These are phyloP conservation scores for Parotocinclus haroldoi DNA, from an alignment of 2,797 vertebrate species.

Conservation along the genomic window DNA sequence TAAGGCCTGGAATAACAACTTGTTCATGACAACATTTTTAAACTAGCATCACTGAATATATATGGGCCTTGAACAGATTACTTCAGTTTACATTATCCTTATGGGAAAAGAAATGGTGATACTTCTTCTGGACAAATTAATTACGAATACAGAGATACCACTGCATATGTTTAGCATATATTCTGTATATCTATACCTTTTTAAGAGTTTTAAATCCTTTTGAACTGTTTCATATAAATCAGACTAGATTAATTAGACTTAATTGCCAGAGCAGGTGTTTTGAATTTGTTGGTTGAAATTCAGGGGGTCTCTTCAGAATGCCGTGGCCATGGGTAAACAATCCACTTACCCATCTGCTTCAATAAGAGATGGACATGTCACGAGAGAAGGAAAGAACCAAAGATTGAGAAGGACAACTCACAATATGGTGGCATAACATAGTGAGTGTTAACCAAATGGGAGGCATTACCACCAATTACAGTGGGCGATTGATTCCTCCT, in stretches of 20 bases:
- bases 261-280: constrained; percentile 48
- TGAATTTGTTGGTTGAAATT: constrained; percentile 37
- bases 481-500: constrained; percentile 42
- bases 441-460: constrained; percentile 41
- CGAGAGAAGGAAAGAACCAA: constrained; percentile 14
- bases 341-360: constrained; percentile 42
- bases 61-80: too few relatives aligned
- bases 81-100: too few relatives aligned
- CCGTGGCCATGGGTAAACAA: constrained; percentile 35
- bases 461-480: constrained; percentile 45
- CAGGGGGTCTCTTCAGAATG: constrained; percentile 41
- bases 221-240: constrained; percentile 12
- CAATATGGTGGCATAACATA: constrained; percentile 28
- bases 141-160: too few relatives aligned
- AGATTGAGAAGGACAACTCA: constrained; percentile 9
- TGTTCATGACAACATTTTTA: too few relatives aligned
- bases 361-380: constrained; percentile 4
- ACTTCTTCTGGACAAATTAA: too few relatives aligned
- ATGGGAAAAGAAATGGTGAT: too few relatives aligned
- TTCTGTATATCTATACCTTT: constrained; percentile 12
- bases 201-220: constrained; percentile 11
- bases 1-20: too few relatives aligned
- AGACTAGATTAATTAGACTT: constrained; percentile 35
- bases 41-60: too few relatives aligned
- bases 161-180: not conserved